phyloP scores from a whole-genome alignment of 2,888 invertebrate species.

The Eurytoma californica region DNA sequence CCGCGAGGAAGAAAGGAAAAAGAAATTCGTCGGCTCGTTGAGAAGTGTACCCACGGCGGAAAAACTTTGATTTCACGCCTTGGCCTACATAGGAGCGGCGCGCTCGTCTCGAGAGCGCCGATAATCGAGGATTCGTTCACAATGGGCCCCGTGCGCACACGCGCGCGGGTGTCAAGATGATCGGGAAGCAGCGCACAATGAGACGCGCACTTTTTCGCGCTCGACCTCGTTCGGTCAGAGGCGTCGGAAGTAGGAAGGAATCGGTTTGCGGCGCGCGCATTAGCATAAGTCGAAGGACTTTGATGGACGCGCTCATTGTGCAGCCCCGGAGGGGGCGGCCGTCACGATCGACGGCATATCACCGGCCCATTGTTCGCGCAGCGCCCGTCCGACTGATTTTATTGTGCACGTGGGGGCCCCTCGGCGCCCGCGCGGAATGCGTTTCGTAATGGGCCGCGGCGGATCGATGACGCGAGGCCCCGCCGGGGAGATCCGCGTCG shows the following conservation, averaged over 20 bases:
- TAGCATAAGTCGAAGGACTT: slow-evolving; percentile 48
- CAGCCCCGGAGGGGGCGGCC: not conserved
- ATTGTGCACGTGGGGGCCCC: not conserved
- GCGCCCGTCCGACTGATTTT: slow-evolving; percentile 8
- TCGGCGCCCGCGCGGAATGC: not conserved
- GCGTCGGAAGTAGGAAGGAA: slow-evolving; percentile 43
- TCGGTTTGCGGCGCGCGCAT: slow-evolving; percentile 14
- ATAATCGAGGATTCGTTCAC: not conserved
- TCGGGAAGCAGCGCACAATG: slow-evolving; percentile 13
- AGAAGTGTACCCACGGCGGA: not conserved
- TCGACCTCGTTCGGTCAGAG: slow-evolving; percentile 10
- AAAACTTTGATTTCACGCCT: slow-evolving; percentile 35
- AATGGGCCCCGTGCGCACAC: not conserved
- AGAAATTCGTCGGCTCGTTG: not conserved
- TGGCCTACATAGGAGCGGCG: slow-evolving; percentile 36
- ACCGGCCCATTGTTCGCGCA: slow-evolving; percentile 32
- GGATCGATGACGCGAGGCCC: not conserved
- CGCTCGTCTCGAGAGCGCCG: not conserved
- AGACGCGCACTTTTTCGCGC: not conserved
- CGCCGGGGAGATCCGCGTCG: not conserved
- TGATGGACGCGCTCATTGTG: slow-evolving; percentile 48
- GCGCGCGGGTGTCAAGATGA: not conserved
- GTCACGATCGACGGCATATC: slow-evolving; percentile 16
- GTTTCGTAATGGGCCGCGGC: not conserved
- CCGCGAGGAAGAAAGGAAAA: not conserved